Evolutionary conservation across 1,140 invertebrate species (phyloP).

Genomic region (Plectus sambesii): DNA sequence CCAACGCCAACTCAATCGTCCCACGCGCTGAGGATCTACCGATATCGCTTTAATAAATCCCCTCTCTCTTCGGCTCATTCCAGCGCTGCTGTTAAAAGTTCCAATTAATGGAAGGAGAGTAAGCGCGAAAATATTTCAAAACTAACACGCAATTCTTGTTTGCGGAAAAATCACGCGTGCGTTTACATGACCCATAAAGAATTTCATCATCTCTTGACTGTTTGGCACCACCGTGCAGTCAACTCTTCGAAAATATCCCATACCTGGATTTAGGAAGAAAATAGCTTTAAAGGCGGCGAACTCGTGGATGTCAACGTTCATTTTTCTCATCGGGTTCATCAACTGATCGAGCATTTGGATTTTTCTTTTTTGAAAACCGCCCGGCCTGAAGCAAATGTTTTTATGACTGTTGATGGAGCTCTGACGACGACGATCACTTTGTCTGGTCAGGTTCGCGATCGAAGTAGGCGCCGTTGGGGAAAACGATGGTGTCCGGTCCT

Average conservation of each 20-base stretch:
- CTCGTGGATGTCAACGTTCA: conserved; percentile 40
- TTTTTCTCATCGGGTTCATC: conserved; percentile 38
- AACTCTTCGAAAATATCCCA: too few species aligned
- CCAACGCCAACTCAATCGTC: too few species aligned
- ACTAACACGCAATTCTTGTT: conserved; percentile 1
- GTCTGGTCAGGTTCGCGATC: conserved; percentile 38
- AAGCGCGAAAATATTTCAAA: not conserved
- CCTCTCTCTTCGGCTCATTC: too few species aligned
- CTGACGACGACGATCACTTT: conserved; percentile 20
- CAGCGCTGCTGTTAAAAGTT: too few species aligned
- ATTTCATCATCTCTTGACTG: conserved; percentile 1
- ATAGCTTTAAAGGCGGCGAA: conserved; percentile 44
- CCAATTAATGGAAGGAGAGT: not conserved
- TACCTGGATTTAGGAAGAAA: conserved; percentile 45
- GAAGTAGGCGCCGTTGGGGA: conserved; percentile 43
- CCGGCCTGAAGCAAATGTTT: conserved; percentile 29
- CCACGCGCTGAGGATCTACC: too few species aligned
- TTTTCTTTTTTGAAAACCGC: conserved; percentile 45
- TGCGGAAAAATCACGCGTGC: conserved; percentile 9
- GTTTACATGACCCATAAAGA: conserved; percentile 11
- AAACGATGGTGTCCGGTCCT: conserved; percentile 40
- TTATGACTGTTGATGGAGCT: conserved; percentile 4
- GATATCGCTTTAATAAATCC: too few species aligned
- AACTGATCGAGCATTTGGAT: conserved; percentile 44
- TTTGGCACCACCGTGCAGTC: conserved; percentile 1